phyloP scores from a whole-genome alignment of 2,888 invertebrate genomes.

The Drosophila antonietae region DNA sequence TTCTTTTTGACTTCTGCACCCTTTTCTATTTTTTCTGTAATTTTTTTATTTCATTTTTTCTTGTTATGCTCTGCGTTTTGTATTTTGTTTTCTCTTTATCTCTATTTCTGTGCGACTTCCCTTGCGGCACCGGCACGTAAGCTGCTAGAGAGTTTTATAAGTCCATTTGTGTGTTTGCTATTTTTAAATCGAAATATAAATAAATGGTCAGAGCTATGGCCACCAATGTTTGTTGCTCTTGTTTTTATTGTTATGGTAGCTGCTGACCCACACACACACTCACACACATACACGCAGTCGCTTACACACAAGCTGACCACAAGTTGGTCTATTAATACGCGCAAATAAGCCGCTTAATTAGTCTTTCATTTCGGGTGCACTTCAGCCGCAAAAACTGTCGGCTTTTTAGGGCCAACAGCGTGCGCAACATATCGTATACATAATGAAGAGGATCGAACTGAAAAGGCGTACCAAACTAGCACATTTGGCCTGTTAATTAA shows the following conservation, averaged over 20 bases:
- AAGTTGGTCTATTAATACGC: constrained; percentile 77
- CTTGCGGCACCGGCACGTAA: constrained; percentile 54
- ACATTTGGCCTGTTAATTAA: constrained; percentile 73
- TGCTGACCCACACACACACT: constrained; percentile 37
- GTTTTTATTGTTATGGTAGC: constrained; percentile 39
- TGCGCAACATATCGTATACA: constrained; percentile 58
- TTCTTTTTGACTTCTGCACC: constrained; percentile 72
- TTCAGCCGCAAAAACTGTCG: constrained; percentile 72
- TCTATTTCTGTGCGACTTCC: constrained; percentile 12
- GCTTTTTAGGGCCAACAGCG: constrained; percentile 57
- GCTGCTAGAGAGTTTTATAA: constrained; percentile 71
- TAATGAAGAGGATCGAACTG: constrained; percentile 70
- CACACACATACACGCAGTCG: not conserved
- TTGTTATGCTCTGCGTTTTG: constrained; percentile 23
- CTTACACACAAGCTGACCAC: constrained; percentile 53
- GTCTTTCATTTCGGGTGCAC: constrained; percentile 76
- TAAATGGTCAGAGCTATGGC: constrained; percentile 55
- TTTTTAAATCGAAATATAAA: constrained; percentile 77
- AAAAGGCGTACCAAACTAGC: constrained; percentile 30
- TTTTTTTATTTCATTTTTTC: constrained; percentile 10
- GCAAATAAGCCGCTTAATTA: constrained; percentile 79
- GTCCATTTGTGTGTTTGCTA: constrained; percentile 71
- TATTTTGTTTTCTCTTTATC: not conserved
- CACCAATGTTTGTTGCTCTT: constrained; percentile 19
- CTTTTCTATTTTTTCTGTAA: constrained; percentile 41